Evolutionary conservation across 1,140 invertebrate species (phyloP).

Genomic region (Trichogramma pretiosum): DNA sequence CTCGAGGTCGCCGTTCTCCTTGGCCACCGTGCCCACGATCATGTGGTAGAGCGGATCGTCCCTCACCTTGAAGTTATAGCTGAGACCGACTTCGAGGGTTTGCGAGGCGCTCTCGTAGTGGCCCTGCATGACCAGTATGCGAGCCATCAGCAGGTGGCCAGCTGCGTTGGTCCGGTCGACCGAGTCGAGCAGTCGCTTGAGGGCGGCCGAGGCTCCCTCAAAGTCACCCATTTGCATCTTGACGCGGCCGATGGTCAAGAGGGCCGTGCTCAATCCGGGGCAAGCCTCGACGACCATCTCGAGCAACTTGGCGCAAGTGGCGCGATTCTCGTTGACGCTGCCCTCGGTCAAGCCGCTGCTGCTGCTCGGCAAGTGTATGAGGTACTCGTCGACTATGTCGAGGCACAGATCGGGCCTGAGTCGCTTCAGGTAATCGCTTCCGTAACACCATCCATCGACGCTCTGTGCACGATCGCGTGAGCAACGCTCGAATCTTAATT

Average conservation of each 20-base stretch:
- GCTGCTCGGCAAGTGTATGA: conserved; percentile 53
- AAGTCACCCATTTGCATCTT: conserved; percentile 72
- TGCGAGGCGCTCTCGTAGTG: conserved; percentile 72
- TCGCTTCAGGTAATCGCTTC: conserved; percentile 62
- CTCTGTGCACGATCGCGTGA: too few relatives aligned
- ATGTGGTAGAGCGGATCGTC: conserved; percentile 87
- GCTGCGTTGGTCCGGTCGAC: conserved; percentile 70
- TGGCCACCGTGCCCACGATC: conserved; percentile 73
- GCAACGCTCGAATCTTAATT: too few relatives aligned
- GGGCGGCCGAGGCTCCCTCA: conserved; percentile 52
- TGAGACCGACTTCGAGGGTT: conserved; percentile 78
- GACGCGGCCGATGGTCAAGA: conserved; percentile 69
- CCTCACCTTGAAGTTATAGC: conserved; percentile 83
- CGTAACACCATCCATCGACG: conserved; percentile 50
- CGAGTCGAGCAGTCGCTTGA: conserved; percentile 66
- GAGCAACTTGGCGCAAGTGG: conserved; percentile 56
- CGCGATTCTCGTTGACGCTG: conserved; percentile 34
- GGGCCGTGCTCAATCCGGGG: conserved; percentile 67
- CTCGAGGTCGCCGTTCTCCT: conserved; percentile 61
- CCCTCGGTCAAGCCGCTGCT: conserved; percentile 23
- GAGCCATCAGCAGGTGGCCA: conserved; percentile 79
- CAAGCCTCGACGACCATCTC: conserved; percentile 68
- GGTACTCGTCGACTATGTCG: conserved; percentile 67
- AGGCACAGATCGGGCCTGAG: conserved; percentile 83
- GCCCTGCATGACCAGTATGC: conserved; percentile 68